phyloP scores from a whole-genome alignment of 2,113 vertebrate species.

The Microcebus ravelobensis region DNA sequence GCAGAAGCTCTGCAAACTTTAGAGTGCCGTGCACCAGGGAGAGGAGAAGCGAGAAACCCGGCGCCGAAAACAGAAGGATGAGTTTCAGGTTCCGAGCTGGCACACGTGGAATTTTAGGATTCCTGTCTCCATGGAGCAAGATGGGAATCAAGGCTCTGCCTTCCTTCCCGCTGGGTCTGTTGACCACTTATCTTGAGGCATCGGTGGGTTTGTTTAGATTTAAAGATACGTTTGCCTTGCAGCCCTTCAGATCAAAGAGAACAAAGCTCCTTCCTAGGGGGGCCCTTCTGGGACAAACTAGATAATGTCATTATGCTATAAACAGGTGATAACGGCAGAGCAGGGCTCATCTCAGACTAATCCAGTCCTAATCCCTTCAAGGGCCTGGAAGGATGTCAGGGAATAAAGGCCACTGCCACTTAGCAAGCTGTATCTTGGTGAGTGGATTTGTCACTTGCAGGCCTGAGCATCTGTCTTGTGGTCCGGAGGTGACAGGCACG shows the following conservation, averaged over 20 bases:
- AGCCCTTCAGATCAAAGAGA: slow-evolving; percentile 50
- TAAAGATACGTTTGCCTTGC: not conserved
- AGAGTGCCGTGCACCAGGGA: not conserved
- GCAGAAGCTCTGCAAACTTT: not conserved
- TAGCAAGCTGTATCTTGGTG: slow-evolving; percentile 32
- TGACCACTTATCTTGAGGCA: slow-evolving; percentile 1
- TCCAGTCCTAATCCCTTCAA: slow-evolving; percentile 79
- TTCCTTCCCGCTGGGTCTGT: not conserved
- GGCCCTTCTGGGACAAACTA: slow-evolving; percentile 44
- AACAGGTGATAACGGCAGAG: slow-evolving; percentile 73
- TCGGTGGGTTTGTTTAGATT: slow-evolving; percentile 66
- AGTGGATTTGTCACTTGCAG: slow-evolving; percentile 66
- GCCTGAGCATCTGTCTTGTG: slow-evolving; percentile 7
- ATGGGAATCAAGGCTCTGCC: not conserved
- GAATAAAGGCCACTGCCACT: slow-evolving; percentile 63
- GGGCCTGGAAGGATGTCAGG: slow-evolving; percentile 62
- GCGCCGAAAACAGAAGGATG: not conserved
- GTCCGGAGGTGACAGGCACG: slow-evolving; percentile 8
- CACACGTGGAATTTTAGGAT: not conserved
- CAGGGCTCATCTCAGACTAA: slow-evolving; percentile 61
- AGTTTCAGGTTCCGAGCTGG: not conserved
- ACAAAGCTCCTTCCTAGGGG: not conserved
- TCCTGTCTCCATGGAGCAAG: not conserved
- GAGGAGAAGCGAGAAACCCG: not conserved
- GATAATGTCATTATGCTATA: slow-evolving; percentile 74